Base-by-base conservation (phyloP, 1,140 invertebrate species). In the Drosophila aff. region DNA sequence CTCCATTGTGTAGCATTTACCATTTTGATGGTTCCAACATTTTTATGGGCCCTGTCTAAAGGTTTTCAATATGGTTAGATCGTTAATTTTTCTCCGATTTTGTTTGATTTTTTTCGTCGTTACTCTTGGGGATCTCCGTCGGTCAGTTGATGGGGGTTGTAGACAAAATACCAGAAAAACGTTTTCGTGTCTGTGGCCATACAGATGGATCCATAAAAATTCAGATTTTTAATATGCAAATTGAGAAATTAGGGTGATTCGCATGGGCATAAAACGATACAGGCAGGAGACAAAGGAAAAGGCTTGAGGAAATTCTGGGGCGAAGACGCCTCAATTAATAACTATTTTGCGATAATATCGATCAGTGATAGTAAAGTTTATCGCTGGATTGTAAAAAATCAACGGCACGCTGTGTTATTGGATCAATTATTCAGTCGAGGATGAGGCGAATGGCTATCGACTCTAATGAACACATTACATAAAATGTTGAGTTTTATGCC, bases 401-500 rank as follows among this genome's bases (percentile, higher is more conserved):
- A 85, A 90, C 81, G 63, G 60, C 84, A 81, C 62, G 85, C 84
- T 85, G 84, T 72, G 85, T 90, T 89, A 89, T 90, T 90, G 78
- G 85, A 78, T 85, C 84, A 89, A 89, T 89, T 89, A 90, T 89
- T 84, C 63, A 66, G 47, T 4, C 40, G 47, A 18, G 41, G 41
- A 43, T 28, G 55, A 38, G 36, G 53, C 40, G 60, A 36, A 59
- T 52, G 26, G 53, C 46, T 55, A 67, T 78, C 49, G 55, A 68
- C 77, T 89, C 84, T 90, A 89, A 89, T 90, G 84, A 89, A 89
- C 85, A 89, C 85, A 89, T 89, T 89, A 89, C 85, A 89, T 89
- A 90, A 90, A 89, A 89, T 73, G 69, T 89, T 84, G 71, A 60
- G 65, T 89, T 89, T 89, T 90, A 89, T 89, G 85, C 69, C 69